phyloP scores from a whole-genome alignment of 2,888 invertebrate genomes.

The Hydriomena furcata region DNA sequence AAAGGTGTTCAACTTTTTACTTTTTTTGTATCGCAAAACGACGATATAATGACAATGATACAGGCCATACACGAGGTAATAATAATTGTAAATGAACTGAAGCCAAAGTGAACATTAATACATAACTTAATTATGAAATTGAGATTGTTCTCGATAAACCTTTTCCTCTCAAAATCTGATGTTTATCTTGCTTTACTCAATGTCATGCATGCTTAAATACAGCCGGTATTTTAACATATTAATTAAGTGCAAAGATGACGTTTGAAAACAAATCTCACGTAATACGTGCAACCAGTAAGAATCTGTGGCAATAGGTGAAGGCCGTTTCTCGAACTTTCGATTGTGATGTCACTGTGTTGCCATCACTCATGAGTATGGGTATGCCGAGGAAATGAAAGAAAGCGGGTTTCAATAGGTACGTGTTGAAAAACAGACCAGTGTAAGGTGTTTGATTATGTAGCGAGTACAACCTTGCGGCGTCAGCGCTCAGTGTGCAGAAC shows the following conservation, averaged over 20 bases:
- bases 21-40: too few species aligned
- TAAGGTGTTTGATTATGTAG: not conserved
- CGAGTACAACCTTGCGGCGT: too few species aligned
- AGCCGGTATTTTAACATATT: constrained; percentile 13
- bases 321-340: constrained; percentile 64
- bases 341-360: constrained; percentile 34
- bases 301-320: constrained; percentile 68
- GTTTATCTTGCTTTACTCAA: not conserved
- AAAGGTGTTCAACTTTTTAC: too few species aligned
- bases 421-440: not conserved
- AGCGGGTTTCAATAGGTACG: constrained; percentile 21
- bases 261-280: constrained; percentile 61
- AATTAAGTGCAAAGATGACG: constrained; percentile 13
- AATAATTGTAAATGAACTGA: too few species aligned
- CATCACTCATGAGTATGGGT: constrained; percentile 25
- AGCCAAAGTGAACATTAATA: too few species aligned
- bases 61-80: too few species aligned
- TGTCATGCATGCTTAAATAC: constrained; percentile 5
- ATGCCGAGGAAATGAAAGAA: constrained; percentile 29
- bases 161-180: too few species aligned
- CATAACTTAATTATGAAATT: too few species aligned
- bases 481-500: not conserved
- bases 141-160: too few species aligned
- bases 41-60: too few species aligned
- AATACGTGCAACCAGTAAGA: constrained; percentile 46